Base-by-base conservation (phyloP, 2,888 invertebrate species). In the Nomada fabriciana region DNA sequence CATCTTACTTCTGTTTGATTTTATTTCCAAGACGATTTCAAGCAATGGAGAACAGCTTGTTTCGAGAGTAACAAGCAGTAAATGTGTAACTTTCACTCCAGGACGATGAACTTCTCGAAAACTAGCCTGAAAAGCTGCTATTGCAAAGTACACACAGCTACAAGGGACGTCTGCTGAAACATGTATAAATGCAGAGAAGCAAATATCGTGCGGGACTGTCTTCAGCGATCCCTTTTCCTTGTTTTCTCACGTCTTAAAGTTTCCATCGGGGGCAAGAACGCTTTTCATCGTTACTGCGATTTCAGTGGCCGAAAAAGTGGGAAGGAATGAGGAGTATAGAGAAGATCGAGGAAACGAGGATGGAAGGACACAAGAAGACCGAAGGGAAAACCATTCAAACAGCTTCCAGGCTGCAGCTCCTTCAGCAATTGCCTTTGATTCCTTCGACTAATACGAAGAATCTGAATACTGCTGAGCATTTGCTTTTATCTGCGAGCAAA, bases 371-470 rank as follows among this genome's bases (percentile, higher is more conserved):
- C 53, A 73, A 55, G 60, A 36, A 43, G 55, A 63, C 20, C 13
- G 47, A 47, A 47, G 65, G 50, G 71, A 59, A 75, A 77, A 64
- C 81, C 77, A 85, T 87, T 86, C 84, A 87, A 82, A 71, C 78
- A 72, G 76, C 61, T 83, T 55, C 52, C 60, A 67, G 69, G 61
- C 85, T 75, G 53, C 29, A 81, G 80, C 84, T 85, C 83, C 86
- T 76, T 84, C 80, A 63, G 86, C 89, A 86, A 90, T 90, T 83
- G 84, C 79, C 82, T 86, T 86, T 89, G 86, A 89, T 89, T 88
- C 85, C 81, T 86, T 80, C 70, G 60, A 73, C 84, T 84, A 85
- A 84, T 84, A 88, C 86, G 68, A 83, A 70, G 76, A 84, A 88
- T 86, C 80, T 83, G 80, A 87, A 88, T 89, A 71, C 83, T 71